Evolutionary conservation across 1,140 invertebrate species (phyloP), one percentile per base, ranked within the genome.

Genomic region (Hylaeus anthracinus): DNA sequence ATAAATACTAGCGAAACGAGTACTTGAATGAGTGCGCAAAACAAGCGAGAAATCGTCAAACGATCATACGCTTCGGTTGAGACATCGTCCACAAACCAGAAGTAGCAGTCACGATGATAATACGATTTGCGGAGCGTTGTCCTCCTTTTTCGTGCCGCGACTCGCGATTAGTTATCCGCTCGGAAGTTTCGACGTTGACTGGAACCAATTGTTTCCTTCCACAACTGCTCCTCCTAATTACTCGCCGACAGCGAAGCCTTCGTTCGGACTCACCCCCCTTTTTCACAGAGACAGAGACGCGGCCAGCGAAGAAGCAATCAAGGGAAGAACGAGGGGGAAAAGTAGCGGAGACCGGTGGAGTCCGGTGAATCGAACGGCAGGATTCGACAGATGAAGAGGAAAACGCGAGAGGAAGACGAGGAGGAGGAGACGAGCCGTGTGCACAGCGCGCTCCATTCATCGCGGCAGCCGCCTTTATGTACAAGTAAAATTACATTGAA

Each of bases 121-220:
- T 65, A 76, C 76, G 84, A 81, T 85, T 26, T 60, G 10, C 10
- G 15, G 66, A 55, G 14, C 8, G 37, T 14, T 37, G 26, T 71
- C 60, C 53, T 70, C 41, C 14, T 77, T 71, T 64, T 76, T 55
- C 56, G 53, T 64, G 51, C 53, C 79, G 41, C 56, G 73, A 39
- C 48, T 65, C 72, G 43, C 80, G 83, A 86, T 86, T 86, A 83
- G 81, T 86, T 84, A 80, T 61, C 74, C 69, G 72, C 26, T 63
- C 61, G 61, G 60, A 72, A 73, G 70, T 79, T 79, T 83, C 69
- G 79, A 43, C 82, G 81, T 86, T 80, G 75, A 83, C 80, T 86
- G 80, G 69, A 66, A 77, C 69, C 85, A 65, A 86, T 86, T 86
- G 85, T 86, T 86, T 86, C 84, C 85, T 86, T 86, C 84, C 82